Evolutionary conservation across 2,888 invertebrate species (phyloP), one percentile per base, ranked within the genome.

Genomic region (Galerucella calmariensis): DNA sequence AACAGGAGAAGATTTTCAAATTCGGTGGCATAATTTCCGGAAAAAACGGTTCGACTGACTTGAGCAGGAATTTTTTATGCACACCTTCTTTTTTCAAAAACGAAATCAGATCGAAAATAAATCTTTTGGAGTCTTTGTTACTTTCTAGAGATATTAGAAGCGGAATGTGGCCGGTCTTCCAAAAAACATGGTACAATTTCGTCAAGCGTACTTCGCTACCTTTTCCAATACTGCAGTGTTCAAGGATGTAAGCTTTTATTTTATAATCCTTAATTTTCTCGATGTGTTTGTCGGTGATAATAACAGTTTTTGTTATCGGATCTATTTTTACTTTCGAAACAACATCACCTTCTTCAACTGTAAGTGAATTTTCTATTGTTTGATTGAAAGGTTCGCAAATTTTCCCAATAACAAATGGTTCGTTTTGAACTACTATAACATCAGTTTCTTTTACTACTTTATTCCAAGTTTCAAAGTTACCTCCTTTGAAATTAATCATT

Each of bases 101-200:
- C 35, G 46, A 75, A 27, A 82, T 79, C 11, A 80, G 74, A 24
- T 78, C 66, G 9, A 81, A 56, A 44, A 81, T 75, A 16, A 78
- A 78, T 5, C 77, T 69, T 65, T 79, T 79, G 6, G 73, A 72
- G 24, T 80, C 77, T 24, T 77, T 76, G 24, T 72, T 46, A n/a
- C 77, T 68, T 72, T 79, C 75, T 14, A 78, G 62, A 12, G 73
- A 67, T 8, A 82, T 61, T 27, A 79, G 16, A 14, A 82, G 68
- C 10, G 82, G 80, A 51, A 79, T 77, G 27, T 78, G 72, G 2
- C 79, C 80, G 9, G 79, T 77, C 73, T 82, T 82, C 82, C 82
- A 82, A 69, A 82, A 81, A 16, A 79, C 74, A 9, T 73, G 77
- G 66, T 81, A 82, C 1, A 80, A 66, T 65, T 74, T 75, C 10